These are phyloP conservation scores for Ophonus ardosiacus DNA, from an alignment of 2,888 invertebrate species.

Conservation along the genomic window DNA sequence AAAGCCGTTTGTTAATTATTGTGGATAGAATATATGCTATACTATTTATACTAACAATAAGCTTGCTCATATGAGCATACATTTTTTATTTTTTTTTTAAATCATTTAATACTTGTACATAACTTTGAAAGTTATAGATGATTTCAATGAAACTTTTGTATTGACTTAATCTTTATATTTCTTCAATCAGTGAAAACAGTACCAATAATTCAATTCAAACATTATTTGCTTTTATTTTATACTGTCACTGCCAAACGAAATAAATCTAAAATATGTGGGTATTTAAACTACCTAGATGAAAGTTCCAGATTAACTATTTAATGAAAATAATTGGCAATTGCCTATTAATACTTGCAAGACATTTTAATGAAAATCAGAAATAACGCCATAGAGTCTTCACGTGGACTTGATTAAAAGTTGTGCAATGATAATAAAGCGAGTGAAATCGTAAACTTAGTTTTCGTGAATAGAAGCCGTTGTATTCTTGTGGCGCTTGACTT, in stretches of 20 bases:
- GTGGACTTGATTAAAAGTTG: not conserved
- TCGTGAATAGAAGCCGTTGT: constrained; percentile 26
- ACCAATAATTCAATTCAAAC: not conserved
- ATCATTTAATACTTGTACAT: not conserved
- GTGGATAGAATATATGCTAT: not conserved
- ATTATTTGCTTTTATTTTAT: not conserved
- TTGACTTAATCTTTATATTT: constrained; percentile 3
- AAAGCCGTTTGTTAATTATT: not conserved
- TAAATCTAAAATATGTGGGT: not conserved
- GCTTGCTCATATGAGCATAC: not conserved
- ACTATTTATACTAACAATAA: not conserved
- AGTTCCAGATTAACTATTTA: constrained; percentile 1
- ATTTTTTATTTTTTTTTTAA: not conserved
- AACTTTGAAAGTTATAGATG: constrained; percentile 11
- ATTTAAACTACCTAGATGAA: not conserved
- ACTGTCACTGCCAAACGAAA: not conserved
- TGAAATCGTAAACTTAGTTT: constrained; percentile 42
- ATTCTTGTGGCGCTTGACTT: constrained; percentile 39
- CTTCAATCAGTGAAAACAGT: constrained; percentile 28
- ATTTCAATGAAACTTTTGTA: not conserved
- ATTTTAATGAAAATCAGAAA: constrained; percentile 10
- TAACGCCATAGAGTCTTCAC: not conserved
- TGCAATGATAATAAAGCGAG: constrained; percentile 32
- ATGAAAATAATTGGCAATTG: constrained; percentile 13
- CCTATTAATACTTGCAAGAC: not conserved